Evolutionary conservation across 2,797 vertebrate species (phyloP), one percentile per base, ranked within the genome.

Genomic region (Sebastes taczanowskii): DNA sequence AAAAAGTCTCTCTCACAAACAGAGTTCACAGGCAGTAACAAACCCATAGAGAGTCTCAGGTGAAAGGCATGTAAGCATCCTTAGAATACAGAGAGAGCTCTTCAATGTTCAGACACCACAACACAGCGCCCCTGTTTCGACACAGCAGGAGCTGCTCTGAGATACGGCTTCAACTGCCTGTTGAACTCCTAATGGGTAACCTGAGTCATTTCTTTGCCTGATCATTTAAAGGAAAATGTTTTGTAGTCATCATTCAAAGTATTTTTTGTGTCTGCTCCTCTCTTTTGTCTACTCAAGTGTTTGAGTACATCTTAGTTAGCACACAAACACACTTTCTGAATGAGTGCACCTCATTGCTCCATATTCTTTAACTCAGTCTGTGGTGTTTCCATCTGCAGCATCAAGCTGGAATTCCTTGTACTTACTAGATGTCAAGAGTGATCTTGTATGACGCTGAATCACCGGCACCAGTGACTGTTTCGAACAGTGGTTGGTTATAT

Each of bases 401-500:
- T 79, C 32, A n/a, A 11, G 38, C 46, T 75, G 62, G 55, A 14
- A 56, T 38, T 60, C 32, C 32, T 75, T 32, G 25, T 25, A 29
- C 6, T 18, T 23, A 59, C 63, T 42, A 0, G 22, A 70, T 71
- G 68, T 61, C 25, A 55, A 58, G 11, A 74, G 60, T 30, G 53
- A 74, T 30, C 11, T 6, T 65, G 70, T 30, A 53, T 84, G 85
- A 79, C 68, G 64, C 72, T 86, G 84, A 90, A 78, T 93, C 87
- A 91, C 70, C 63, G 11, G 56, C 86, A 84, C n/a, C 62, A 80
- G 61, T 23, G 20, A 68, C 49, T 34, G 77, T 65, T 79, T 76
- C 20, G 55, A 68, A 91, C 88, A 89, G 84, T 67, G 68, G 46
- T 64, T 66, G 68, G 69, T 72, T 86, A 63, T 70, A 35, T 5